Evolutionary conservation across 2,113 vertebrate species (phyloP).

Genomic region (cattle (Bos taurus)): ARS-UCD2.0 NC_037334.1:85265501-85266000

Average conservation of each 20-base stretch:
- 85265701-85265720: background rate
- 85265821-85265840: background rate
- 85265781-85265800: background rate
- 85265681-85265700: background rate
- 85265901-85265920: background rate
- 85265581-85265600: background rate
- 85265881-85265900: background rate
- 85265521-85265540: background rate
- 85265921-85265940: background rate
- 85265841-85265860: background rate
- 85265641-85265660: background rate
- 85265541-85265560: background rate
- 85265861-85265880: background rate
- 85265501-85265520: background rate
- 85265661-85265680: background rate
- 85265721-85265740: background rate
- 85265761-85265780: background rate
- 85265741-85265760: background rate
- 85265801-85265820: background rate
- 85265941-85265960: background rate
- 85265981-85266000: background rate
- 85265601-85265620: background rate
- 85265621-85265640: background rate
- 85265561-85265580: background rate
- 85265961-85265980: background rate